Percentiles rank a stretch among this genome's conserved stretches.
Conservation (phyloP, 2,888 invertebrate species). For the Tethea ocularis region DNA sequence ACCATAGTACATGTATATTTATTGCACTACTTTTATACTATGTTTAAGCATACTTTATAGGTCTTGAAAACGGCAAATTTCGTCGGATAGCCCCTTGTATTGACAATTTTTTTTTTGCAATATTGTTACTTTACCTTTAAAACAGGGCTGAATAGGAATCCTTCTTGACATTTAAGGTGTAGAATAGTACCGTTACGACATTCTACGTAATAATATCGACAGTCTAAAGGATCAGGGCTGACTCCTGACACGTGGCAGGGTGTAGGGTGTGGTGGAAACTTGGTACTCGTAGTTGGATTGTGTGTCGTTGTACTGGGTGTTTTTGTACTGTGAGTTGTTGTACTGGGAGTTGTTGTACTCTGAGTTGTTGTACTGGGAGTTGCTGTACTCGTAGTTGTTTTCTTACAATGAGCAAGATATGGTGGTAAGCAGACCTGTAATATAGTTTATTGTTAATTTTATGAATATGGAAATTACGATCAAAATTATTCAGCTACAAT, state of each 20-base stretch:
- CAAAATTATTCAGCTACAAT: no score
- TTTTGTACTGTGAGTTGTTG: not conserved
- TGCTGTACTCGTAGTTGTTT: not conserved
- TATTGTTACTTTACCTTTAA: not conserved
- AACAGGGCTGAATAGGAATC: not conserved
- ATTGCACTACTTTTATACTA: no score
- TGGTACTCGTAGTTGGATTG: not conserved
- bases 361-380: not conserved
- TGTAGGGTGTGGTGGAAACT: not conserved
- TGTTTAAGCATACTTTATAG: no score
- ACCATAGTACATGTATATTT: no score
- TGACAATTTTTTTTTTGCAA: no score
- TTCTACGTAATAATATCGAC: not conserved
- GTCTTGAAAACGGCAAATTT: no score
- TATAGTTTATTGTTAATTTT: no score
- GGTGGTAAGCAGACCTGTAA: not conserved
- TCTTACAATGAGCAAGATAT: no score
- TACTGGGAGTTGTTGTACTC: not conserved
- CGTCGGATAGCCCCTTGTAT: no score
- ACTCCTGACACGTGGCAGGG: not conserved
- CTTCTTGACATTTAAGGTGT: not conserved
- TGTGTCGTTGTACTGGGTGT: not conserved
- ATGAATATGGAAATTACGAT: no score
- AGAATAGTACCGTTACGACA: not conserved
- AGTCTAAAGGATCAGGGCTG: not conserved